phyloP scores from a whole-genome alignment of 2,888 invertebrate species.

The Orthosia incerta region DNA sequence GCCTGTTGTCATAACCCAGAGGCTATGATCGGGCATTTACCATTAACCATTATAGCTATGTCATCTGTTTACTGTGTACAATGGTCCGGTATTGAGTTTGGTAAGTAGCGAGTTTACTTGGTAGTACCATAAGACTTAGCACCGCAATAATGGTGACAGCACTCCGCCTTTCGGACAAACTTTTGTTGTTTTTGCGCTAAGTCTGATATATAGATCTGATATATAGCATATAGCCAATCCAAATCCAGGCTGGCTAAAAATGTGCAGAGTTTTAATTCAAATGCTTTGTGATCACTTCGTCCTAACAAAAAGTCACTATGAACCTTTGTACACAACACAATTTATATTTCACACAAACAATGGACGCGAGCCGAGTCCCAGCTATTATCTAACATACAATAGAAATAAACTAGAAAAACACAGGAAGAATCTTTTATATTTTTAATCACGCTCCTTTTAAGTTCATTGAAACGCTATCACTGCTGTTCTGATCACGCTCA shows the following conservation, averaged over 20 bases:
- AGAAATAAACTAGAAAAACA: constrained; percentile 37
- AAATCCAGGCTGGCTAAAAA: neutral
- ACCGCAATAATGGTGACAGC: no score
- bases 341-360: neutral
- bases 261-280: neutral
- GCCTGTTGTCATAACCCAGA: no score
- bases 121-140: no score
- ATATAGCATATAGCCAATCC: no score
- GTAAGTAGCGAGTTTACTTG: no score
- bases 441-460: constrained; percentile 46
- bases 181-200: no score
- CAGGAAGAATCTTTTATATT: constrained; percentile 22
- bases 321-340: neutral
- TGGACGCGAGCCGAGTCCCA: neutral
- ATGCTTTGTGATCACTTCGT: neutral
- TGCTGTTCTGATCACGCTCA: constrained; percentile 42
- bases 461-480: constrained; percentile 46
- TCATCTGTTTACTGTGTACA: no score
- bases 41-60: no score
- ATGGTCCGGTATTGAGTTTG: no score
- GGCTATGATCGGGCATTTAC: no score
- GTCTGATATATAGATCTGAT: no score
- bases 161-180: no score
- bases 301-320: neutral
- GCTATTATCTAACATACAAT: constrained; percentile 36